Evolutionary conservation across 2,888 invertebrate genomes (phyloP).

Genomic region (Chloroclysta siterata): DNA sequence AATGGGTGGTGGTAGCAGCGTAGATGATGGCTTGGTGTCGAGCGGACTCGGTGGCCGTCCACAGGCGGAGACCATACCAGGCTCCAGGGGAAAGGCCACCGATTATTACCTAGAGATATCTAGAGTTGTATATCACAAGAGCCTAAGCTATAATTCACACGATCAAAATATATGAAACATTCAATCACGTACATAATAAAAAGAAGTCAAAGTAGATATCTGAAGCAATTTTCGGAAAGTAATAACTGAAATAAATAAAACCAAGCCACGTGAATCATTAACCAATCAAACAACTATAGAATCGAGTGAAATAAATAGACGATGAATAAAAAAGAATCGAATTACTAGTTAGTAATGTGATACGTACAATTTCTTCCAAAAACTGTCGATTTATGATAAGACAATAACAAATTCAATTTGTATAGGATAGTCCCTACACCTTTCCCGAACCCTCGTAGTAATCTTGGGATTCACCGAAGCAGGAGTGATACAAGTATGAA

Average conservation of each 20-base stretch:
- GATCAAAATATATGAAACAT: neutral
- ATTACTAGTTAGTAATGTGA: neutral
- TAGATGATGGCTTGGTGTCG: constrained; percentile 87
- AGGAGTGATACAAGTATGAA: constrained; percentile 45
- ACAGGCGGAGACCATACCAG: constrained; percentile 89
- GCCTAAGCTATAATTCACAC: neutral
- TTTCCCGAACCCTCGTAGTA: constrained; percentile 42
- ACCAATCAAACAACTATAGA: neutral
- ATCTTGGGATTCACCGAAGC: constrained; percentile 47
- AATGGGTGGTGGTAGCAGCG: constrained; percentile 90
- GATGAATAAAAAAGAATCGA: neutral
- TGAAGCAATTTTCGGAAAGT: neutral
- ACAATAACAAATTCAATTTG: constrained; percentile 44
- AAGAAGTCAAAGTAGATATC: neutral
- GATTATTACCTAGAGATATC: constrained; percentile 70
- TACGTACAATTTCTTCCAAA: constrained; percentile 20
- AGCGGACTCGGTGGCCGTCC: constrained; percentile 89
- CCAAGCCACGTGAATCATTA: neutral
- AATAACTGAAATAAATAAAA: neutral
- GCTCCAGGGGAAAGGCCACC: constrained; percentile 89
- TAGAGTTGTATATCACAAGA: neutral
- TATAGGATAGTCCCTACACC: constrained; percentile 27
- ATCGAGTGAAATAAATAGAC: neutral
- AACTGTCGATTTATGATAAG: constrained; percentile 31
- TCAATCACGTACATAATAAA: neutral